Conservation (phyloP, 1,140 invertebrate genomes). For the Nylanderia fulva region DNA sequence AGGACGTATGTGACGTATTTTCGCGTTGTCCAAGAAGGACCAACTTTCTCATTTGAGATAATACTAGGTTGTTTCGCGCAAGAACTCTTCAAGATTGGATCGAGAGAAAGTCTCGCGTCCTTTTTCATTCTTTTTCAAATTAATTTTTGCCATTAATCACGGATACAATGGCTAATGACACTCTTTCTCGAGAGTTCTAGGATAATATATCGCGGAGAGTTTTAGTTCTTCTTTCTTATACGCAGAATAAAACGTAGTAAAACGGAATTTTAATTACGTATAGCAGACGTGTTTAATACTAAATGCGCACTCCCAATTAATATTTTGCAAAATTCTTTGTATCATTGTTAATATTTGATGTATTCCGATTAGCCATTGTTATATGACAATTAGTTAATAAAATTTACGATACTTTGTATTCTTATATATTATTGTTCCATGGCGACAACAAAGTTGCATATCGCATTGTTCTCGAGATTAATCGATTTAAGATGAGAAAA, state of each 20-base stretch:
- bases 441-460: neutral
- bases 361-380: constrained; percentile 42
- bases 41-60: constrained; percentile 12
- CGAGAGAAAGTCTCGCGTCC: neutral
- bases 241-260: too few species aligned
- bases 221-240: neutral
- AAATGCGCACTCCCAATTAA: neutral
- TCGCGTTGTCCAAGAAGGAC: constrained; percentile 32
- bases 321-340: constrained; percentile 1
- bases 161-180: neutral
- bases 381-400: constrained; percentile 40
- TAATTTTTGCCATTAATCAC: constrained; percentile 23
- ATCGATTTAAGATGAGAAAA: constrained; percentile 28
- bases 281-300: neutral
- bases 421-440: constrained; percentile 40
- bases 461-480: constrained; percentile 33
- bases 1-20: constrained; percentile 52
- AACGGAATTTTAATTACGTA: neutral
- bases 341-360: neutral
- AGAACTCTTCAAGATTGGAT: neutral
- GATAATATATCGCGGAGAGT: neutral
- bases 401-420: constrained; percentile 50
- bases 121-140: neutral
- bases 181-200: neutral
- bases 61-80: constrained; percentile 13